Evolutionary conservation across 1,140 invertebrate species (phyloP).

Genomic region (Holotrichia oblita): DNA sequence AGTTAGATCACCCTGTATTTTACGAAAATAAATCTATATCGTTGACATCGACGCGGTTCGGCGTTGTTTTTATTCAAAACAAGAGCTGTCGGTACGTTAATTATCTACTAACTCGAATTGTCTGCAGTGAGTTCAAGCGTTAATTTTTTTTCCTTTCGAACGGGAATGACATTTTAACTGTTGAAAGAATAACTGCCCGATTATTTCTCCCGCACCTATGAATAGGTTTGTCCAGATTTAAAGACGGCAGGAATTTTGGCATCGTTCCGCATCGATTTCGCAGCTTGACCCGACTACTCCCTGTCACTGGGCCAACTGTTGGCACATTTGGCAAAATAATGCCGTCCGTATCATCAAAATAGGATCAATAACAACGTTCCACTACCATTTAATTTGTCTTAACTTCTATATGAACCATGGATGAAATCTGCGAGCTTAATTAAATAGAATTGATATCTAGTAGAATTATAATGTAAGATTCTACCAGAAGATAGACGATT

Average conservation of each 20-base stretch:
- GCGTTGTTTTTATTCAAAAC: too few species aligned
- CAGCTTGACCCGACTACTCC: neutral
- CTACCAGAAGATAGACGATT: too few species aligned
- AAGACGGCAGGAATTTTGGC: slow-evolving; percentile 26
- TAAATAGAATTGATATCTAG: too few species aligned
- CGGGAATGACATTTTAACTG: neutral
- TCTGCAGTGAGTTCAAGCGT: too few species aligned
- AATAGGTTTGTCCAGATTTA: slow-evolving; percentile 13
- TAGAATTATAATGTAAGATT: too few species aligned
- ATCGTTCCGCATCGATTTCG: slow-evolving; percentile 6
- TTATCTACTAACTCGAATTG: too few species aligned
- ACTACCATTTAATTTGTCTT: neutral
- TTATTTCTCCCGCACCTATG: slow-evolving; percentile 14
- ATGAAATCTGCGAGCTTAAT: too few species aligned
- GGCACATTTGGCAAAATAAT: slow-evolving; percentile 31
- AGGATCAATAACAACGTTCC: slow-evolving; percentile 6
- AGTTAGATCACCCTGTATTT: too few species aligned
- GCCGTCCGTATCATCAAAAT: neutral
- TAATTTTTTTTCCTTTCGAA: neutral
- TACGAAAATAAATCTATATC: too few species aligned
- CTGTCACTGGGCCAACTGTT: slow-evolving; percentile 36
- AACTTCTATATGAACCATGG: too few species aligned
- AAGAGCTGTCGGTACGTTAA: too few species aligned
- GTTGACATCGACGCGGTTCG: too few species aligned
- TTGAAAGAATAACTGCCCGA: neutral